Base-by-base conservation (phyloP, 2,113 vertebrate species). In the Rhabdornis inornatus region DNA sequence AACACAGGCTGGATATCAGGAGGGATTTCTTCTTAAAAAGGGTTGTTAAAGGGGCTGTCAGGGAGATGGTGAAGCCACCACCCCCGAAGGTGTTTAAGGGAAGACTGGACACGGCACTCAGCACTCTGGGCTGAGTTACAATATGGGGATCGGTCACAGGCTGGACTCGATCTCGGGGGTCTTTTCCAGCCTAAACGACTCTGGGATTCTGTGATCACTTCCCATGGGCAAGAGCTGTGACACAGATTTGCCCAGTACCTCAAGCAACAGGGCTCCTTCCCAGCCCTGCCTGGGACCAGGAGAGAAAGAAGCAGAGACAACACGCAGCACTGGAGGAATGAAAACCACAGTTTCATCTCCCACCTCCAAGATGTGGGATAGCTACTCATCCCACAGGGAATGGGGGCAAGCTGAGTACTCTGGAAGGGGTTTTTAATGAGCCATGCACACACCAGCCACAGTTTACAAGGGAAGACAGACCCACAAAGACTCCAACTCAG, bases 91-190 rank as follows among this genome's bases (percentile, higher is more conserved):
- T 60, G 39, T 39, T 30, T 11, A 24, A 39, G 61, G 28, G 28
- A 66, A 24, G 28, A 75, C 5, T 17, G 44, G 15, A 74, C 9
- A 13, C 4, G 37, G 50, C 61, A 25, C 24, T 27, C n/a, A 35
- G 39, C 30, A 47, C 53, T 53, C 69, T 60, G 20, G 39, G 53
- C 28, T 82, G 78, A 66, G n/a, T 25, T 53, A 68, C 28, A 66
- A 8, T 4, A 6, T 37, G 12, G 31, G 20, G 23, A 60, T 25
- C 0, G 0, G 50, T 23, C 68, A 35, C 42, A 68, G n/a, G 39
- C 1, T 31, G 55, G 39, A 40, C 30, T 55, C 0, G 0, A 18
- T 45, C 30, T n/a, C 8, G 10, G 24, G 30, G 30, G 24, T 53
- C 70, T 83, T 40, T 47, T 40, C 70, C 61, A 76, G 40, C n/a